Base-by-base conservation (phyloP, 1,140 invertebrate genomes). In the Cotesia typhae region DNA sequence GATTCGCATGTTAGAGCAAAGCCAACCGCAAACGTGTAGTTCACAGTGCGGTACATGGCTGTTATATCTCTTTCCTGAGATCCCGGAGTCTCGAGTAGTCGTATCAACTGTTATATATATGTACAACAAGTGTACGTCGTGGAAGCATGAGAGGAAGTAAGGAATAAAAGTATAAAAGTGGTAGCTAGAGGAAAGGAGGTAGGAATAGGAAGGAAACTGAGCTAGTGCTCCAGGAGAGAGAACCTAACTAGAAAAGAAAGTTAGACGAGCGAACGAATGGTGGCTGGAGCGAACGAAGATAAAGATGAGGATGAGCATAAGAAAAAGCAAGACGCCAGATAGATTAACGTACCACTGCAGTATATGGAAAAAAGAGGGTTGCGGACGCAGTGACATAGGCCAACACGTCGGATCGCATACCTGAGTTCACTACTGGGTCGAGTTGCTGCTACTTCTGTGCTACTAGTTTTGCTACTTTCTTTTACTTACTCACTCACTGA, bases 341-440 rank as follows among this genome's bases (percentile, higher is more conserved):
- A 37, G 36, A 64, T 47, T 14, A 41, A 66, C 20, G 37, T 38
- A 37, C 0, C 47, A 41, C 20, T 66, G 64, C 64, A 51, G 38
- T 47, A 52, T 38, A 12, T 14, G 12, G 36, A 51, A 41, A 65
- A 65, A 65, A 67, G 66, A 28, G 17, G 37, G 41, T 10, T 55
- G 51, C 52, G 36, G 51, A 67, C 20, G 66, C 47, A 38, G 66
- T 47, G 41, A 47, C 41, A 47, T 47, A 47, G 41, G 41, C 41
- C 51, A 52, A 67, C 51, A 67, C 47, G 17, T 52, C 51, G 66
- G 66, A 12, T 53, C 20, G 47, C 51, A 53, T 55, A 55, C 51
- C 66, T 67, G 66, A 55, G 47, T 67, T 67, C 66, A 67, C 66
- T 67, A 67, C 66, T 67, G 41, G 66, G 66, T 67, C 66, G 51